Base-by-base conservation (phyloP, 2,797 vertebrate genomes). In the Pseudochaenichthys georgianus region DNA sequence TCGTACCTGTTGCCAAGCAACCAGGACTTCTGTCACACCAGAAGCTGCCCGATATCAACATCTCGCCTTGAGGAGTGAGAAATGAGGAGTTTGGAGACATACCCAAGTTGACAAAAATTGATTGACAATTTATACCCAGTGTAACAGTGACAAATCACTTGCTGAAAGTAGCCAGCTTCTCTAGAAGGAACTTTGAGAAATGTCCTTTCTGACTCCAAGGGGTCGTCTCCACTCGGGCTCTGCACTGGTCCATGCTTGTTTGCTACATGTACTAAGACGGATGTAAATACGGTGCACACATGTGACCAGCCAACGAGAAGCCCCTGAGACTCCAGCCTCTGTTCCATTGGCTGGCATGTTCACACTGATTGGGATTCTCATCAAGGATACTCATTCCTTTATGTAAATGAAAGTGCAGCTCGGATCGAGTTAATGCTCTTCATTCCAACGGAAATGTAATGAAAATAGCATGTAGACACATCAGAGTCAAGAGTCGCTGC, bases 1-100 rank as follows among this genome's bases (percentile, higher is more conserved):
- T 83, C 69, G 31, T 75, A 93, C 84, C 86, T 90, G 93, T 94
- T 93, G 87, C 93, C 90, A 93, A 79, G 93, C 92, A 92, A 94
- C 93, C 73, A 62, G 71, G 80, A 85, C 85, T 87, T 90, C 72
- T 88, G 89, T 90, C 77, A 78, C 87, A 83, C 72, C 78, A 87
- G 76, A 74, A 85, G 80, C 81, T 78, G 62, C 50, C 63, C 53
- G 45, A 74, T 83, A 88, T 86, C 86, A 88, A 85, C 83, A 82
- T 78, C 53, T 15, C 21, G 73, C 79, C 80, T 85, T 57, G 16
- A 84, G 83, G 76, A 83, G 67, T 58, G 51, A 78, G 74, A 80
- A 82, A 60, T 80, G 55, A 80, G 74, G 70, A 82, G 77, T 82
- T 84, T 64, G 78, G 70, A 87, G 73, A 82, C 43, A 55, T 70